Conservation (phyloP, 2,888 invertebrate genomes). For the Parasteatoda lunata region DNA sequence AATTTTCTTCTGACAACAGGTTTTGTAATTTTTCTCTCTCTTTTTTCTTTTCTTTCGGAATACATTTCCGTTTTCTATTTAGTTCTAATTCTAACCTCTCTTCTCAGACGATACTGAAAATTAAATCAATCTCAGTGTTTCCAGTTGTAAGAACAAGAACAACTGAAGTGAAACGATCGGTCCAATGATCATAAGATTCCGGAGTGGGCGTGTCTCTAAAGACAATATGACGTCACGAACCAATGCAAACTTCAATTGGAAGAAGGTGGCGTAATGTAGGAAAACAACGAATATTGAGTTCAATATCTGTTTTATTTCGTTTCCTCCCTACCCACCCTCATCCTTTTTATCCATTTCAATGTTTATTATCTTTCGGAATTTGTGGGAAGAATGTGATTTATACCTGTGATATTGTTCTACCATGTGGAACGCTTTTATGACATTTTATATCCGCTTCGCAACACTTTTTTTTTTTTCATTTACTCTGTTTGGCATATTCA, state of each 20-base stretch:
- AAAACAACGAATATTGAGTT: conserved; percentile 48
- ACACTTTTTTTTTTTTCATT: conserved; percentile 6
- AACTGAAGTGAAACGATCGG: conserved; percentile 59
- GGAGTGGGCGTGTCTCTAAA: conserved; percentile 37
- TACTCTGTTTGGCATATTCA: no score
- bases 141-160: neutral
- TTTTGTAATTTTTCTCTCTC: conserved; percentile 1
- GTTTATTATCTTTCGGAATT: conserved; percentile 59
- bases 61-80: neutral
- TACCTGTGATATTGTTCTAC: conserved; percentile 59
- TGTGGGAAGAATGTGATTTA: conserved; percentile 62
- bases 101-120: neutral
- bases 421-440: conserved; percentile 66
- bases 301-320: conserved; percentile 51
- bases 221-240: conserved; percentile 40
- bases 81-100: neutral
- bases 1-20: conserved; percentile 6
- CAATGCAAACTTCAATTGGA: conserved; percentile 28
- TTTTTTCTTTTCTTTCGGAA: neutral
- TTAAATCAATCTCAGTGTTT: neutral
- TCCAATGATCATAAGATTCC: conserved; percentile 54
- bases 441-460: conserved; percentile 54
- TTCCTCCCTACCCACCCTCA: no score
- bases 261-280: conserved; percentile 12
- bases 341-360: conserved; percentile 28